A percentile compares a stretch with the other conserved stretches of the same genome.
Evolutionary conservation across 2,113 vertebrate species (phyloP).

Genomic region (Hemichromis elongatus): DNA sequence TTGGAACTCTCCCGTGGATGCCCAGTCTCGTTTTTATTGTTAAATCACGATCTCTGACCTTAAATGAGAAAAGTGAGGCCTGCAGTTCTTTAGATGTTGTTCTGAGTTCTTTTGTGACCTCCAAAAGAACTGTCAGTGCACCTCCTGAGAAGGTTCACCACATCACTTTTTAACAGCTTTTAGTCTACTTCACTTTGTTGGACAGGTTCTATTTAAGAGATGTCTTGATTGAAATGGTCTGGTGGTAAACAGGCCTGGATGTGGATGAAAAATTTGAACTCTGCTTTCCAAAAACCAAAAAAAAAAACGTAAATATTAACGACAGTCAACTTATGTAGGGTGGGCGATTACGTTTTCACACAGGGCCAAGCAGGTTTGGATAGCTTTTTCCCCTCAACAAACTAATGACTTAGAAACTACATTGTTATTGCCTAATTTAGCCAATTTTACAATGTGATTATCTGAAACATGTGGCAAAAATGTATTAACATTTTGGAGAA

Average conservation of each 20-base stretch:
- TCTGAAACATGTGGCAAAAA: not conserved
- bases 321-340: accelerated
- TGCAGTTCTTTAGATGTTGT: not conserved
- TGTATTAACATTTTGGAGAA: not conserved
- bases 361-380: not conserved
- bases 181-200: not conserved
- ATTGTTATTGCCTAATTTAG: too few species aligned
- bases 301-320: not conserved
- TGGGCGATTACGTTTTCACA: not conserved
- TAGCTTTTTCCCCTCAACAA: too few species aligned
- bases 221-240: not conserved
- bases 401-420: too few species aligned
- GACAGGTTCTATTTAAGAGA: not conserved
- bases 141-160: not conserved
- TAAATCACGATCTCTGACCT: not conserved
- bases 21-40: not conserved
- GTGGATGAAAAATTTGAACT: not conserved
- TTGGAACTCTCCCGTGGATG: not conserved
- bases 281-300: not conserved
- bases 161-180: not conserved
- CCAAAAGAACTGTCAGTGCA: not conserved
- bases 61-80: not conserved
- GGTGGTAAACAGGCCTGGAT: not conserved
- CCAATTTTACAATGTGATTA: too few species aligned
- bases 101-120: not conserved